Conservation (phyloP, 2,113 vertebrate species). For the Ochotona princeps region DNA sequence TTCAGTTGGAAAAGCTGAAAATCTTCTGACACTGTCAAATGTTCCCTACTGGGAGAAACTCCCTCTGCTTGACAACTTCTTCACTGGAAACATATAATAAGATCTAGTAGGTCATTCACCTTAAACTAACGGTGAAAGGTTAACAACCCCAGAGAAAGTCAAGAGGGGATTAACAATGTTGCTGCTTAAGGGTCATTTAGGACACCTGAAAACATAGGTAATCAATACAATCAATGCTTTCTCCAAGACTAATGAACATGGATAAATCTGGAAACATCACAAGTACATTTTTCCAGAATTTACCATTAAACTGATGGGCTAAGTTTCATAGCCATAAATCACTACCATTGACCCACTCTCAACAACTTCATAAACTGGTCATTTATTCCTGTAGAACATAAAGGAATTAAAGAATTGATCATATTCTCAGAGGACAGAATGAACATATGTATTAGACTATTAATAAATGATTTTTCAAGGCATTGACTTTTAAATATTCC, state of each 20-base stretch:
- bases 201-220: constrained; percentile 40
- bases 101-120: neutral
- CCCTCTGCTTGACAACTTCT: neutral
- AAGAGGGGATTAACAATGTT: constrained; percentile 35
- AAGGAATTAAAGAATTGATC: constrained; percentile 57
- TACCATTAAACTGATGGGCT: constrained; percentile 10
- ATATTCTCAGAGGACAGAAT: constrained; percentile 22
- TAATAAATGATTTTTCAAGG: constrained; percentile 49
- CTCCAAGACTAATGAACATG: constrained; percentile 8
- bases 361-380: constrained; percentile 39
- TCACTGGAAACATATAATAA: constrained; percentile 9
- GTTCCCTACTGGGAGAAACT: neutral
- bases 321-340: constrained; percentile 58
- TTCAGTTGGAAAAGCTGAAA: constrained; percentile 18
- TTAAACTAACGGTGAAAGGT: constrained; percentile 2
- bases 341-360: constrained; percentile 47
- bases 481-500: constrained; percentile 49
- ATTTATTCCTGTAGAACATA: constrained; percentile 63
- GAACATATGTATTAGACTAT: constrained; percentile 4
- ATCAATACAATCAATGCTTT: constrained; percentile 34
- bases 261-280: constrained; percentile 7
- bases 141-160: constrained; percentile 22
- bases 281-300: constrained; percentile 51
- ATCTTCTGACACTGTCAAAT: constrained; percentile 34
- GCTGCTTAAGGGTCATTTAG: neutral